A percentile compares a stretch with the other conserved stretches of the same genome.
Conservation (phyloP, 2,113 vertebrate genomes). For the Uropsilus gracilis region DNA sequence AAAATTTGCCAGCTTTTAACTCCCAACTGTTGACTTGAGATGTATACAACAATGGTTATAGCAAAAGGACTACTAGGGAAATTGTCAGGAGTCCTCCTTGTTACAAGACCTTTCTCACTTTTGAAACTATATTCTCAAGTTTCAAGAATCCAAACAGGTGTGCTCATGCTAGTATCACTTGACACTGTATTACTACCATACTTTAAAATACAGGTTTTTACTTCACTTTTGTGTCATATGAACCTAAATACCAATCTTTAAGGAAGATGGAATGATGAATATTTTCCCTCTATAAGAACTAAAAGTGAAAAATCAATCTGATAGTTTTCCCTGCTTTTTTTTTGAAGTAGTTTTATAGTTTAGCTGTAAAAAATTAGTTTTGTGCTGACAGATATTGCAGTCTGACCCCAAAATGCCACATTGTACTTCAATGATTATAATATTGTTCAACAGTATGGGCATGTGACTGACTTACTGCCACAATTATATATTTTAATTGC, state of each 20-base stretch:
- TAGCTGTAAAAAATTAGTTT: conserved; percentile 1
- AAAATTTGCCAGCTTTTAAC: not conserved
- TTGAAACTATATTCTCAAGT: not conserved
- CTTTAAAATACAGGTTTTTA: not conserved
- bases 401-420: conserved; percentile 21
- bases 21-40: not conserved
- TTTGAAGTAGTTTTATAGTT: not conserved
- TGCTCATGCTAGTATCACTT: not conserved
- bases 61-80: not conserved
- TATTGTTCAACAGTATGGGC: conserved; percentile 23
- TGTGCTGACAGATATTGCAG: not conserved
- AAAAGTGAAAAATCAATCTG: not conserved
- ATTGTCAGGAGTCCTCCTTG: not conserved
- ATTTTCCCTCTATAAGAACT: not conserved
- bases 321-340: not conserved
- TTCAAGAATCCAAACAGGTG: not conserved
- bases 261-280: not conserved
- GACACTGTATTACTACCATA: not conserved
- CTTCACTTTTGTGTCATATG: not conserved
- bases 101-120: not conserved
- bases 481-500: conserved; percentile 51
- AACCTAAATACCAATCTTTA: not conserved
- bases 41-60: not conserved
- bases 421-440: conserved; percentile 60
- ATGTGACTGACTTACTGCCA: conserved; percentile 52